Evolutionary conservation across 2,113 vertebrate genomes (phyloP), one percentile per base, ranked within the genome.

Genomic region (Epinephelus moara): DNA sequence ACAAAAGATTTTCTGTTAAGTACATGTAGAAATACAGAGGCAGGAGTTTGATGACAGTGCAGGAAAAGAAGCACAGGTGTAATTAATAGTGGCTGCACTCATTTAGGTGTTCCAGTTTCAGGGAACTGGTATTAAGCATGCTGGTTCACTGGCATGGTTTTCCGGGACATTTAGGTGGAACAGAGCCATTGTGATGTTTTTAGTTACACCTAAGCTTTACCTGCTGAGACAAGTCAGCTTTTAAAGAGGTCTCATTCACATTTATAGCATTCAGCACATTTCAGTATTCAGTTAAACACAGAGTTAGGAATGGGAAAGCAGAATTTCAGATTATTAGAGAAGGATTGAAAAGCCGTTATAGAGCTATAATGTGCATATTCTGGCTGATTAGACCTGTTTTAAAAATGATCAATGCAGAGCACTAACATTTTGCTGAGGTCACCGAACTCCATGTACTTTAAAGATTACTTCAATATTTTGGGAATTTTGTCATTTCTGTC

Each of bases 81-180:
- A 17, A 62, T 10, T 47, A n/a, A 33, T 21, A 4, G 25, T n/a
- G 56, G 18, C 15, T 9, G 13, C 8, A 25, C n/a, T 72, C 15
- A 59, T 27, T 59, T 27, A 6, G n/a, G 15, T 45, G 47, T 23
- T 60, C 55, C 21, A 50, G 40, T 69, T 78, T 60, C 9, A 50
- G 27, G 45, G 21, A 13, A 30, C 40, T 21, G 9, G 27, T 59
- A 23, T 1, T 18, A 42, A 17, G 63, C 62, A 11, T 9, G 74
- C 33, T 47, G 50, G 11, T 21, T 76, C 33, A 45, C 50, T 30
- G 61, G 61, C 50, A 21, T 15, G 37, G 12, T 12, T 66, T 76
- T 45, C 33, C 21, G 56, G 55, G 56, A 30, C 42, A 49, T 42
- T 33, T 4, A 77, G 49, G n/a, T 78, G 53, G 63, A 66, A 25